Base-by-base conservation (phyloP, 92 coral and sea anemone genomes). In the Meandrina meandrites region DNA sequence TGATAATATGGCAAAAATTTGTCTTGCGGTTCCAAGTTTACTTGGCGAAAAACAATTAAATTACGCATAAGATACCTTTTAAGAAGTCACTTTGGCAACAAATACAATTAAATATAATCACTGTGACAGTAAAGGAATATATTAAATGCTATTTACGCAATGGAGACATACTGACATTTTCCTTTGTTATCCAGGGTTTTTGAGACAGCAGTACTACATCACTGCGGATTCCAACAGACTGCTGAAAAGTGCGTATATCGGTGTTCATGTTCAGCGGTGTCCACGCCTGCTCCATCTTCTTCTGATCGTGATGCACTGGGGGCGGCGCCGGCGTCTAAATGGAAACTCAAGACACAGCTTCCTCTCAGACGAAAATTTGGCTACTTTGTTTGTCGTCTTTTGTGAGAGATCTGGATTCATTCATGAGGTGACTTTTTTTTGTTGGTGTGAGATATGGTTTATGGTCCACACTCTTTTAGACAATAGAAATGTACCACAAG, bases 271-370 rank as follows among this genome's bases (percentile, higher is more conserved):
- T 71, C 95, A 90, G 93, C 91, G 89, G 81, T 90, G 94, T 80
- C 98, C 98, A 56, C 88, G 86, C n/a, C 92, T 94, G 45, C 50
- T 94, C 31, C 92, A 88, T 48, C 71, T 94, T 30, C 89, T 94
- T 85, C 79, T 92, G 84, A 87, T 92, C 54, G 42, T 94, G 24
- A 90, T 92, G 91, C 95, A 92, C 73, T 94, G 98, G 98, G 98
- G 94, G 31, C 93, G 95, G 70, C 89, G 91, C 53, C 89, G 95
- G 72, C 91, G 53, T 22, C 54, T 94, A 60, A 86, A 79, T 35
- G 98, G 95, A 27, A 56, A 45, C 30, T 85, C 79, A 14, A 77
- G n/a, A 67, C 78, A 81, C 19, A 78, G 91, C 87, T 92, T 90
- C 51, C 48, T 92, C 82, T 45, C 88, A 40, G 91, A 89, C 31